Percentiles rank a stretch among this genome's conserved stretches.
phyloP scores from a whole-genome alignment of 2,888 invertebrate species.

The Unio delphinus region DNA sequence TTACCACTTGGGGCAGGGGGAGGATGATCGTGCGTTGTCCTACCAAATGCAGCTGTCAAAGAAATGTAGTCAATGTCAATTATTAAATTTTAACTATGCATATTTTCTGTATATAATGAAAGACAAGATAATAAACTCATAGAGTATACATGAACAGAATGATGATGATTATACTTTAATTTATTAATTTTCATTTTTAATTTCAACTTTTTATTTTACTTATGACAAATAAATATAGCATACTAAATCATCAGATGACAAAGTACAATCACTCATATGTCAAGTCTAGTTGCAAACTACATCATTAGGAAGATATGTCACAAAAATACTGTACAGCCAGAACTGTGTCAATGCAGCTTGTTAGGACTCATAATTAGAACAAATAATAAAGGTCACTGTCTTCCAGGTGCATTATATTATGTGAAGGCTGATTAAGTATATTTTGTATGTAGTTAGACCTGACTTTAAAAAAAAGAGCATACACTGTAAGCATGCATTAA shows the following conservation, averaged over 20 bases:
- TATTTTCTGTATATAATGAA: background rate
- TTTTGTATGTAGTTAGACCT: too few relatives aligned
- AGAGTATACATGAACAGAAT: background rate
- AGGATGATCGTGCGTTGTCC: conserved; percentile 50
- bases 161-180: background rate
- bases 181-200: background rate
- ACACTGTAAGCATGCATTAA: too few relatives aligned
- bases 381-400: too few relatives aligned
- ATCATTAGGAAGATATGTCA: too few relatives aligned
- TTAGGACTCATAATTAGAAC: too few relatives aligned
- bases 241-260: background rate
- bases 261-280: too few relatives aligned
- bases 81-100: background rate
- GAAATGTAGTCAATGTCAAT: background rate
- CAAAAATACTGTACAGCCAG: too few relatives aligned
- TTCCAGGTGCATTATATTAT: too few relatives aligned
- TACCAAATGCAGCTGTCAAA: conserved; percentile 59
- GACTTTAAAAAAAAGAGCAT: too few relatives aligned
- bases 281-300: too few relatives aligned
- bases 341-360: too few relatives aligned
- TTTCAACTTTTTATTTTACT: background rate
- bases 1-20: conserved; percentile 35
- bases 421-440: too few relatives aligned
- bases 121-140: background rate
- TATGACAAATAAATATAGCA: background rate